Percentiles rank a stretch among this genome's conserved stretches.
Evolutionary conservation across 2,113 vertebrate species (phyloP).

Genomic region (Eonycteris spelaea): DNA sequence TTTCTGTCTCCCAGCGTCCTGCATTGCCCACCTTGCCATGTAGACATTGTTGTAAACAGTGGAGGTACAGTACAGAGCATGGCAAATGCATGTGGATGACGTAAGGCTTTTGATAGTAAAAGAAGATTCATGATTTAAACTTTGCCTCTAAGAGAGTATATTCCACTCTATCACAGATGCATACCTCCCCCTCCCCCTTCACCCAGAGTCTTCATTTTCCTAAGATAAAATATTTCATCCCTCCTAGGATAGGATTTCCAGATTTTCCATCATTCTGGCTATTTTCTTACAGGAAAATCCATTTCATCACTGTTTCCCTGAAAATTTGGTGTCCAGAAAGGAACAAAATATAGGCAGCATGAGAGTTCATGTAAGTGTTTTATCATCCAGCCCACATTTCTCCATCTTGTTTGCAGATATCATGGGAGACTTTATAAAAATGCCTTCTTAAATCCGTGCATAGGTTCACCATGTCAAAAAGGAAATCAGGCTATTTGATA

Average conservation of each 20-base stretch:
- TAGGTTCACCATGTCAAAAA: background rate
- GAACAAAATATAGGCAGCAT: constrained; percentile 20
- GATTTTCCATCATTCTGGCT: background rate
- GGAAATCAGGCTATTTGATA: background rate
- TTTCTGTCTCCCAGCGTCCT: background rate
- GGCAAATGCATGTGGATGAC: background rate
- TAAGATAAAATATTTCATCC: background rate
- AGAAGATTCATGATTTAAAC: background rate
- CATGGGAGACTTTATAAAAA: background rate
- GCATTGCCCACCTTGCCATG: background rate
- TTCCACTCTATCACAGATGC: background rate
- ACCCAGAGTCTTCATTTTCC: background rate
- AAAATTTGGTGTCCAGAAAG: constrained; percentile 33
- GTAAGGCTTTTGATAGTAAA: background rate
- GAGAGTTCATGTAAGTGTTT: background rate
- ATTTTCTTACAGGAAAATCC: constrained; percentile 21
- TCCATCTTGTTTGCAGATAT: background rate
- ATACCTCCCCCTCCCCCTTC: background rate
- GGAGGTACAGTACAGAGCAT: background rate
- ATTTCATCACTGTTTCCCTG: constrained; percentile 18
- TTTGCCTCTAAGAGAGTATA: background rate
- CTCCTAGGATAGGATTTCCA: background rate
- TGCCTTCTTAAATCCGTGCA: background rate
- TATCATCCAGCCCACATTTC: background rate
- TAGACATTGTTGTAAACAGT: background rate